Conservation (phyloP, 2,888 invertebrate species). For the Ryuthela nishihirai region DNA sequence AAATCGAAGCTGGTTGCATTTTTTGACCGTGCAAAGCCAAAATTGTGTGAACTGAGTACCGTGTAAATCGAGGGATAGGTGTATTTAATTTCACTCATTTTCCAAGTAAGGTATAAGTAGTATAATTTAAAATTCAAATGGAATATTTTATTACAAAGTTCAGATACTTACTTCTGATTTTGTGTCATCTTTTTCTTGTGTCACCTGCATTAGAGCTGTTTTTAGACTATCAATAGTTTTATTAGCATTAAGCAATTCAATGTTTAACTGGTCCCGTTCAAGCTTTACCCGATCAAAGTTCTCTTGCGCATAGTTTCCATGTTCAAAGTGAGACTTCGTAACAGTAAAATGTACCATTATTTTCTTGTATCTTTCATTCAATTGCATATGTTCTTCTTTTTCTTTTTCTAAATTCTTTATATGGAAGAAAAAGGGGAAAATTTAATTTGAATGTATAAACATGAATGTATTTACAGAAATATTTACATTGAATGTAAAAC, state of each 20-base stretch:
- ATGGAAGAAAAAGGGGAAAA: not conserved
- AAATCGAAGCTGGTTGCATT: too few relatives aligned
- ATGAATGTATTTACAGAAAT: not conserved
- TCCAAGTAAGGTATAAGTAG: too few relatives aligned
- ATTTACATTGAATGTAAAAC: too few relatives aligned
- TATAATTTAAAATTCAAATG: not conserved
- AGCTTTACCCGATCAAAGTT: slow-evolving; percentile 23
- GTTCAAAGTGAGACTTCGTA: slow-evolving; percentile 4
- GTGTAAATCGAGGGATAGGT: too few relatives aligned
- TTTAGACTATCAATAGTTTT: slow-evolving; percentile 7
- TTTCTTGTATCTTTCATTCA: slow-evolving; percentile 8
- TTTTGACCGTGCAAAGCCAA: too few relatives aligned
- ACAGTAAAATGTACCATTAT: slow-evolving; percentile 2
- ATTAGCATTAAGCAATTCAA: slow-evolving; percentile 8
- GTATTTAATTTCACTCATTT: too few relatives aligned
- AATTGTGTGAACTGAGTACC: too few relatives aligned
- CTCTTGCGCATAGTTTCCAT: slow-evolving; percentile 16
- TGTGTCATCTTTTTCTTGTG: slow-evolving; percentile 9
- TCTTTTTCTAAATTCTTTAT: not conserved
- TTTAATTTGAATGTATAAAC: not conserved
- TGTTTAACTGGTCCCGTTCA: slow-evolving; percentile 26
- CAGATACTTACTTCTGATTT: slow-evolving; percentile 13
- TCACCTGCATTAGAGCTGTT: not conserved
- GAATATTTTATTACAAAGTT: too few relatives aligned
- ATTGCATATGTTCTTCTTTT: not conserved